These are phyloP conservation scores for Pemphredon lugubris DNA, from an alignment of 2,888 invertebrate species.

Conservation along the genomic window DNA sequence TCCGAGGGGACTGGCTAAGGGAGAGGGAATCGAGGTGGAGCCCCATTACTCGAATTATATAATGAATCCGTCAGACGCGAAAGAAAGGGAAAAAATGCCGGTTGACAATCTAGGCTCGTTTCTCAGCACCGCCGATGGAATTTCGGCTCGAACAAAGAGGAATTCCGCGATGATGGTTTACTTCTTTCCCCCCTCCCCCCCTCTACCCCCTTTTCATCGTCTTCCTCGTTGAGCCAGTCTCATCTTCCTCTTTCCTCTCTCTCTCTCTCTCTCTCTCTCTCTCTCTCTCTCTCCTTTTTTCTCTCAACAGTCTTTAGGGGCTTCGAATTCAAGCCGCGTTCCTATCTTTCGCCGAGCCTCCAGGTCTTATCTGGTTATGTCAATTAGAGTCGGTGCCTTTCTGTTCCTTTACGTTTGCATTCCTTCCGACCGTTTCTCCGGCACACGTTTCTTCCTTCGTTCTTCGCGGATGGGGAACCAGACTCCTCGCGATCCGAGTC, in stretches of 20 bases:
- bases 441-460: slow-evolving; percentile 9
- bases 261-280: not conserved
- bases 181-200: not conserved
- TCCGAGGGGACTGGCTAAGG: slow-evolving; percentile 9
- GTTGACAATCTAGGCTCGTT: slow-evolving; percentile 57
- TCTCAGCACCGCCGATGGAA: slow-evolving; percentile 51
- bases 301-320: slow-evolving; percentile 8
- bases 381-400: slow-evolving; percentile 59
- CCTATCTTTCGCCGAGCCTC: slow-evolving; percentile 33
- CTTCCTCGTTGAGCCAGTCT: no score
- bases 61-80: slow-evolving; percentile 63
- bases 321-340: slow-evolving; percentile 60
- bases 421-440: slow-evolving; percentile 30
- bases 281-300: not conserved
- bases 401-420: slow-evolving; percentile 38
- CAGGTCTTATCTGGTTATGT: slow-evolving; percentile 61
- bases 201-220: not conserved
- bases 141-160: slow-evolving; percentile 59
- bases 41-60: slow-evolving; percentile 63
- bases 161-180: slow-evolving; percentile 47
- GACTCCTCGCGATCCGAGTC: slow-evolving; percentile 25
- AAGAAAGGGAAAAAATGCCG: slow-evolving; percentile 45
- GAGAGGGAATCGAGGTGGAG: slow-evolving; percentile 14
- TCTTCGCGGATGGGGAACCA: not conserved
- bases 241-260: not conserved